phyloP scores from a whole-genome alignment of 2,888 invertebrate genomes.

The Luperina nickerlii region DNA sequence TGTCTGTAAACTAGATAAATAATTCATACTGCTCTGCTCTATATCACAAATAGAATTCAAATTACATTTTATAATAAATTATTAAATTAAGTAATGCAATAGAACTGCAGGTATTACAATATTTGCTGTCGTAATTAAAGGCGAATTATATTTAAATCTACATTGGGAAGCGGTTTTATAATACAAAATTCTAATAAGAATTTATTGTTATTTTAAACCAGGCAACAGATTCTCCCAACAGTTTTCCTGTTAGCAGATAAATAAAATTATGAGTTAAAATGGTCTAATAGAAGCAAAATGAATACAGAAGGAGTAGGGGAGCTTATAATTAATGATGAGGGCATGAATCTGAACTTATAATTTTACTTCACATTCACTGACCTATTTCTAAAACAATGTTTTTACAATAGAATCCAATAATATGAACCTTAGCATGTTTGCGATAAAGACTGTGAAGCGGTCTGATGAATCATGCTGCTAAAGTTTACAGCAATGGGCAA shows the following conservation, averaged over 20 bases:
- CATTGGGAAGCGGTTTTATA: background rate
- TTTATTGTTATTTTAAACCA: background rate
- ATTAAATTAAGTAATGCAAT: constrained; percentile 11
- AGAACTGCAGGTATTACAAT: constrained; percentile 5
- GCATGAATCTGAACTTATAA: constrained; percentile 41
- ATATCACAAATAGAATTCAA: constrained; percentile 17
- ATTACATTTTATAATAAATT: constrained; percentile 33
- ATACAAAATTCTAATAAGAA: background rate
- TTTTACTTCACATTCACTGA: constrained; percentile 61
- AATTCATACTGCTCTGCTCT: constrained; percentile 49
- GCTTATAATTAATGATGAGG: background rate
- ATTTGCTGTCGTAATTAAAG: background rate
- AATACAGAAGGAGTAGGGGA: constrained; percentile 6
- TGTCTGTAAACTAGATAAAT: constrained; percentile 45
- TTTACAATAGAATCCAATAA: constrained; percentile 47
- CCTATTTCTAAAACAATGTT: constrained; percentile 63
- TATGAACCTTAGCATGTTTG: constrained; percentile 61
- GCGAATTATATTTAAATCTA: background rate
- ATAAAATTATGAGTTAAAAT: constrained; percentile 19
- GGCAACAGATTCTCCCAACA: background rate
- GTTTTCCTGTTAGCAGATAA: constrained; percentile 34
- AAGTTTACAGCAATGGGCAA: constrained; percentile 82
- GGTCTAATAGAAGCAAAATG: background rate
- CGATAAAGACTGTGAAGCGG: constrained; percentile 66
- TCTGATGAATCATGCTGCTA: constrained; percentile 82